Base-by-base conservation (phyloP, 2,888 invertebrate genomes). In the Choristoneura rosaceana region DNA sequence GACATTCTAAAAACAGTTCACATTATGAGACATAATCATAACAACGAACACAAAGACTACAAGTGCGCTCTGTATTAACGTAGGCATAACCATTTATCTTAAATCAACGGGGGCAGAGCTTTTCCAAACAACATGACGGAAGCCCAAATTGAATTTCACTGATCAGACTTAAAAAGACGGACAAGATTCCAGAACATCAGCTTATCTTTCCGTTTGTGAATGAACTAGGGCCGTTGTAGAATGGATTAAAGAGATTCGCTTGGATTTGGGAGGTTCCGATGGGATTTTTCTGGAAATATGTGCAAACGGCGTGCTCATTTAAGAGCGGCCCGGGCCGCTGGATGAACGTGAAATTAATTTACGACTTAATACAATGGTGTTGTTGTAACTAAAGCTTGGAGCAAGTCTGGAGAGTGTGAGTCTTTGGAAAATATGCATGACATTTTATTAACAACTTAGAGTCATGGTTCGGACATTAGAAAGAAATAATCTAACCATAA, bases 301-400 rank as follows among this genome's bases (percentile, higher is more conserved):
- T 86, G 84, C 82, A 82, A 85, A 86, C 82, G 82, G 81, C 75
- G 80, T 82, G 84, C 82, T 89, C 86, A 86, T 88, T 88, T 86
- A 82, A 74, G 81, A 76, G 76, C 74, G 77, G 62, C 74, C 75
- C 64, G 75, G 70, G 73, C 74, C 74, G 64, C 43, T 69, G 80
- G 81, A 79, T 80, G 80, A 81, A 86, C 84, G 82, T 79, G 81
- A 86, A 89, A 90, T 90, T 89, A 90, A 90, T 90, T 90, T 89
- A 89, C 84, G 86, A 84, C 85, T 86, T 87, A 87, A 91, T 89
- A 87, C 84, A 86, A 84, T 77, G 81, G 78, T 77, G 77, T 76
- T 80, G 76, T 78, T 80, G 76, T 73, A 75, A 77, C 70, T 74
- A 63, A 14, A 50, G 73, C 47, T 25, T 71, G 76, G 77, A 61